phyloP scores from a whole-genome alignment of 2,113 vertebrate genomes.

The Erythrolamprus reginae region DNA sequence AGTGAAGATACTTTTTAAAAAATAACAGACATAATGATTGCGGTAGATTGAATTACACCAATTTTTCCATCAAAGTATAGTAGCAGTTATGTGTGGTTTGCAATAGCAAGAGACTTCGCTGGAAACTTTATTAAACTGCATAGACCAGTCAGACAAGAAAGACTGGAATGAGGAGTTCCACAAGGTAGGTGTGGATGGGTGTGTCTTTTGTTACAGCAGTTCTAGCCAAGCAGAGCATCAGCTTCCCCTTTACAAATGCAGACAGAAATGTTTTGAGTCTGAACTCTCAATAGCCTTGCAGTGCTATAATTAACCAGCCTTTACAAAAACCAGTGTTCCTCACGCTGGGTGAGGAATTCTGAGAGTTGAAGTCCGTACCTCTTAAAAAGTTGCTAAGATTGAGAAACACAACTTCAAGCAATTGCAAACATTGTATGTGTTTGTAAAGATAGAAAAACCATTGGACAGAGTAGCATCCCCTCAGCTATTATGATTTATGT shows the following conservation, averaged over 20 bases:
- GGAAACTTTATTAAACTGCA: not conserved
- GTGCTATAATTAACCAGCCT: not conserved
- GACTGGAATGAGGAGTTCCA: not conserved
- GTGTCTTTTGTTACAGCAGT: not conserved
- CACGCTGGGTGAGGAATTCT: not conserved
- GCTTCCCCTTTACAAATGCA: not conserved
- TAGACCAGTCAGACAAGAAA: conserved; percentile 2
- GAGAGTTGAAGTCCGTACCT: not conserved
- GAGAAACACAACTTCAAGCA: not conserved
- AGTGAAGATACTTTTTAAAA: not conserved
- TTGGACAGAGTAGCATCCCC: conserved; percentile 34
- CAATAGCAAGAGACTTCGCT: not conserved
- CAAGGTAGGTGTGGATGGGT: not conserved
- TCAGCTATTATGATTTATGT: too few relatives aligned
- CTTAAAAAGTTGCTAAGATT: not conserved
- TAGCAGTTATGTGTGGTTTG: not conserved
- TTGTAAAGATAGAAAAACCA: not conserved
- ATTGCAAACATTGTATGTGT: not conserved
- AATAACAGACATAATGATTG: not conserved
- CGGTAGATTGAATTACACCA: not conserved
- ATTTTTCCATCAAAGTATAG: not conserved
- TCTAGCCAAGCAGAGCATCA: not conserved
- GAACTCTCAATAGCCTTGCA: not conserved
- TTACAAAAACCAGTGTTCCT: not conserved
- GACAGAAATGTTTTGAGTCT: not conserved